Evolutionary conservation across 2,888 invertebrate species (phyloP).

Genomic region (Dasypolia templi): DNA sequence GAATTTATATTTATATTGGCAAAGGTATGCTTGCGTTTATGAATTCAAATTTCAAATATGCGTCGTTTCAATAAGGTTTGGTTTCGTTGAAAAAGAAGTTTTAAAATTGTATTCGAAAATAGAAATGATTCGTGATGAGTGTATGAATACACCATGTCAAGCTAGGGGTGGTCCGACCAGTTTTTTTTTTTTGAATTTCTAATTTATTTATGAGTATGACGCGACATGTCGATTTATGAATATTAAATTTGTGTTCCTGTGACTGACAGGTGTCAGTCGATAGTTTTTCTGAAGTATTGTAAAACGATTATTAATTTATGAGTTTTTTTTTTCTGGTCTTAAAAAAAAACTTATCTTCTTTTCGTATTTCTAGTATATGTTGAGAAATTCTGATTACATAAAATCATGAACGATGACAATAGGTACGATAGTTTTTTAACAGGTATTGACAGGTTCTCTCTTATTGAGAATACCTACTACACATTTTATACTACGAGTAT

Average conservation of each 20-base stretch:
- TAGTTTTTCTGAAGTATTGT: constrained; percentile 60
- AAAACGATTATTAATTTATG: constrained; percentile 54
- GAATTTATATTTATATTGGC: constrained; percentile 51
- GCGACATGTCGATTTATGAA: constrained; percentile 83
- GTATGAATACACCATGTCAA: constrained; percentile 71
- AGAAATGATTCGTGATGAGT: constrained; percentile 74
- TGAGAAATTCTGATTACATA: constrained; percentile 1
- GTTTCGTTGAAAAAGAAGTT: constrained; percentile 36
- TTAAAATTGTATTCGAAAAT: constrained; percentile 47
- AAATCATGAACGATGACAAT: neutral
- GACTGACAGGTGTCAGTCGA: constrained; percentile 70
- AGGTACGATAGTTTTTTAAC: neutral
- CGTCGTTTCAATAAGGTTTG: constrained; percentile 46
- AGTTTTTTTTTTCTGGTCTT: constrained; percentile 11
- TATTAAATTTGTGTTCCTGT: constrained; percentile 76
- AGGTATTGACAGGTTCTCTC: neutral
- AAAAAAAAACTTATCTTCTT: too few relatives aligned
- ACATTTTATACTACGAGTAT: too few relatives aligned
- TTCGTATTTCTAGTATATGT: constrained; percentile 12
- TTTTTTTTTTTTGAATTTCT: constrained; percentile 78
- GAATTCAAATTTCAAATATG: constrained; percentile 33
- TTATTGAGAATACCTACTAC: neutral
- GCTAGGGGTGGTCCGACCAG: constrained; percentile 81
- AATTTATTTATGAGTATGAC: constrained; percentile 85
- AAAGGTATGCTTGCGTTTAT: constrained; percentile 24